Evolutionary conservation across 2,113 vertebrate species (phyloP), one percentile per base, ranked within the genome.

Genomic region (Lota lota): DNA sequence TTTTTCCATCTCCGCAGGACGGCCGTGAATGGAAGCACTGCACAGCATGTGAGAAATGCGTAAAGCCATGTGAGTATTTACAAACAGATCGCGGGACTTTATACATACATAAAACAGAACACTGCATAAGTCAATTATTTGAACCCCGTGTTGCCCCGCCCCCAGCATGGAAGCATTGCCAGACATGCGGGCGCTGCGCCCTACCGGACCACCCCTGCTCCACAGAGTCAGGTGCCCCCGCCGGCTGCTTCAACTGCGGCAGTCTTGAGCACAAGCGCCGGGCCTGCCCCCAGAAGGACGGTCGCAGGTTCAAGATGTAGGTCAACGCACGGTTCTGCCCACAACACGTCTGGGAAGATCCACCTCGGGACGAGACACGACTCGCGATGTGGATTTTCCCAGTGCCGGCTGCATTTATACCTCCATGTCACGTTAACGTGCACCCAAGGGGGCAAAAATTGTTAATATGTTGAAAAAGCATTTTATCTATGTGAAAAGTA

Each of bases 1-100:
- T 47, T 5, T 47, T 22, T 72, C 76, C 65, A 17, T 67, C 79
- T 71, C 24, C 73, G 0, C 70, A 99, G 96, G 96, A 98, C 33
- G 96, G 97, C 18, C 93, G 94, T 66, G 87, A 63, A n/a, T 98
- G 97, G 97, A 95, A 87, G 59, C 97, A 98, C 63, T 99, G 97
- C 88, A 66, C 80, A 21, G 67, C 87, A 18, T 99, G 97, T 85
- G 88, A 88, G 72, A 96, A 92, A 76, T 99, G 96, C 75, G 95
- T 98, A 40, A 99, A 99, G 77, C 95, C 97, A 28, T 95, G 97
- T 99, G 91, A 91, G 97, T 80, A 62, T 28, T 64, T 14, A 21
- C n/a, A 5, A 10, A 1, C 8, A 6, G 20, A 20, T 19, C n/a
- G 12, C n/a, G n/a, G 5, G 20, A 12, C n/a, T 33, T 33, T 2